Percentiles rank a stretch among this genome's conserved stretches.
Conservation (phyloP, 1,140 invertebrate genomes). For the Bombus waltoni region DNA sequence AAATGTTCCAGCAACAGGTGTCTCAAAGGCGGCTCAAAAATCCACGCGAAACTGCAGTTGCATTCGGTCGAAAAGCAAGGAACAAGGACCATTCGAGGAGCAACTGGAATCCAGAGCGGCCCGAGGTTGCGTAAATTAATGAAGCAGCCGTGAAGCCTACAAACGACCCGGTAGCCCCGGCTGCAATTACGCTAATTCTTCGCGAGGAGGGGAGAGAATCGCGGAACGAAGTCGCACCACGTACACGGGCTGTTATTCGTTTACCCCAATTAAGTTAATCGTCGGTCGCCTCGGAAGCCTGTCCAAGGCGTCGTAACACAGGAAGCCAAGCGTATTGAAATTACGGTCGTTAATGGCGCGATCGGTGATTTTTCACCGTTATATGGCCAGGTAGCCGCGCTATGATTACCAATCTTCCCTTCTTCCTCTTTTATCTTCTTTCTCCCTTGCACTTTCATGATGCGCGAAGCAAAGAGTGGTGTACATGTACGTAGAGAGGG, state of each 20-base stretch:
- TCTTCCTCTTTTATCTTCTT: background rate
- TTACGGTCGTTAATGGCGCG: constrained; percentile 65
- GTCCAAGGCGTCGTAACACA: constrained; percentile 53
- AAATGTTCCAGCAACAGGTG: constrained; percentile 8
- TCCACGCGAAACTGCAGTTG: background rate
- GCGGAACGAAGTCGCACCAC: constrained; percentile 14
- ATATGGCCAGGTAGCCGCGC: constrained; percentile 50
- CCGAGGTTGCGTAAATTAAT: constrained; percentile 22
- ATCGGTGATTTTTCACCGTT: constrained; percentile 66
- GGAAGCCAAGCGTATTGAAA: constrained; percentile 64
- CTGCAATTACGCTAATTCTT: constrained; percentile 63
- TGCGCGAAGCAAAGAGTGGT: background rate
- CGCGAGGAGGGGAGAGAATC: background rate
- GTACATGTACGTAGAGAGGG: constrained; percentile 3
- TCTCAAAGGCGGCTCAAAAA: background rate
- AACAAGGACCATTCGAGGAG: background rate
- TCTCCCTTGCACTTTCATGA: background rate
- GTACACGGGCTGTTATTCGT: constrained; percentile 53
- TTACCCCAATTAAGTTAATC: constrained; percentile 68
- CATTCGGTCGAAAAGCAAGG: background rate
- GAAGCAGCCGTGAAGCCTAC: constrained; percentile 29
- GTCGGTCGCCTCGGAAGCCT: constrained; percentile 18
- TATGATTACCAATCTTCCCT: constrained; percentile 63
- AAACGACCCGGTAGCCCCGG: constrained; percentile 14
- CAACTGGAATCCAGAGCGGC: background rate